phyloP scores from a whole-genome alignment of 2,888 invertebrate species.

The Nomada ruficornis region DNA sequence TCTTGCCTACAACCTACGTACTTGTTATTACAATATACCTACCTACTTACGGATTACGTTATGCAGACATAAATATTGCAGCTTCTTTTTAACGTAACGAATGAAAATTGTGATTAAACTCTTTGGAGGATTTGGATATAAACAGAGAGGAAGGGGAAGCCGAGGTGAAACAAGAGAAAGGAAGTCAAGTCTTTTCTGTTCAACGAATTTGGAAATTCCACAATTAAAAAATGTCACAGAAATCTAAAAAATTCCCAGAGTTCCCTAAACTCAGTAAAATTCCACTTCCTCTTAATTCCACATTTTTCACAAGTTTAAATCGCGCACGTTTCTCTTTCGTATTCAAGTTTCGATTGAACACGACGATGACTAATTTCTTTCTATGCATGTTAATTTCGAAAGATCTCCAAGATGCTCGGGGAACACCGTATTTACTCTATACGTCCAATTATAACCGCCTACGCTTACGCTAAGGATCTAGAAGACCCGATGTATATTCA shows the following conservation, averaged over 20 bases:
- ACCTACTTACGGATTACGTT: conserved; percentile 65
- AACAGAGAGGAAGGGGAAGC: neutral
- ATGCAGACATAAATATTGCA: conserved; percentile 62
- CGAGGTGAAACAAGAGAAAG: neutral
- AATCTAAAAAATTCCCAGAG: neutral
- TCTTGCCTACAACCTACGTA: conserved; percentile 67
- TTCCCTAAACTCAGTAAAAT: too few species aligned
- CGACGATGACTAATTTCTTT: neutral
- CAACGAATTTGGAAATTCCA: too few species aligned
- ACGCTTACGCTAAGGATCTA: conserved; percentile 46
- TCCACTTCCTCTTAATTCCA: neutral
- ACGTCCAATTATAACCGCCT: conserved; percentile 26
- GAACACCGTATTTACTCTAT: conserved; percentile 25
- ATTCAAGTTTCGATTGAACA: too few species aligned
- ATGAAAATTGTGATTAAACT: conserved; percentile 12
- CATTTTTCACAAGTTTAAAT: too few species aligned
- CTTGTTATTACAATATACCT: conserved; percentile 61
- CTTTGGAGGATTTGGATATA: neutral
- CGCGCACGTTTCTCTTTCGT: neutral
- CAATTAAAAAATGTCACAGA: neutral
- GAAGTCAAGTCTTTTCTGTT: neutral
- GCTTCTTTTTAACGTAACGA: neutral
- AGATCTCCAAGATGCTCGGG: conserved; percentile 15
- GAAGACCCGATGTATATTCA: conserved; percentile 29
- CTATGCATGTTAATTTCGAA: neutral